Percentiles rank a stretch among this genome's conserved stretches.
Conservation (phyloP, 1,140 invertebrate species). For the Archivesica marissinica region DNA sequence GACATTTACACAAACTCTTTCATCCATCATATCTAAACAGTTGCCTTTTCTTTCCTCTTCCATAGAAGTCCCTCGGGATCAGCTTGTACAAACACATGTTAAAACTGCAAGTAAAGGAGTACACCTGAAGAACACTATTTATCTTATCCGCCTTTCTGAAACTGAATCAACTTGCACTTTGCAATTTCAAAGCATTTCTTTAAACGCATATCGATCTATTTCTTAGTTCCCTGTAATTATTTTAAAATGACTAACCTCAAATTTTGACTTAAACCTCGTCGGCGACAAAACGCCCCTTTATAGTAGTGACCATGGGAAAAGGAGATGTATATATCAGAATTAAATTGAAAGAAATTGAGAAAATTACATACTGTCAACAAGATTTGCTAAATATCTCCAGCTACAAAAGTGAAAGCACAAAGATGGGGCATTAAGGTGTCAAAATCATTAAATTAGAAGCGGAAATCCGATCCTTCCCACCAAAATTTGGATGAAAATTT, state of each 20-base stretch:
- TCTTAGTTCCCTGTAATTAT: slow-evolving; percentile 57
- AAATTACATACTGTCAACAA: slow-evolving; percentile 63
- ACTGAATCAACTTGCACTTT: slow-evolving; percentile 61
- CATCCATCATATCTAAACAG: slow-evolving; percentile 24
- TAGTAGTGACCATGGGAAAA: slow-evolving; percentile 56
- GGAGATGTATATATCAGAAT: slow-evolving; percentile 44
- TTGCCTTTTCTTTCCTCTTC: slow-evolving; percentile 37
- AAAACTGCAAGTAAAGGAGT: slow-evolving; percentile 61
- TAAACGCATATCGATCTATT: slow-evolving; percentile 51
- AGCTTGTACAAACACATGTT: slow-evolving; percentile 57
- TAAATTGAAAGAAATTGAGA: slow-evolving; percentile 59
- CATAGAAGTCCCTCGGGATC: slow-evolving; percentile 25
- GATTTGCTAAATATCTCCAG: slow-evolving; percentile 1
- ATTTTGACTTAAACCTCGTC: slow-evolving; percentile 35
- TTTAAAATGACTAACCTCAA: slow-evolving; percentile 60
- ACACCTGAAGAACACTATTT: slow-evolving; percentile 53
- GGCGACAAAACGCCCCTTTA: slow-evolving; percentile 55
- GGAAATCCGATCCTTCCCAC: slow-evolving; percentile 23
- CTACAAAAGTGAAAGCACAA: slow-evolving; percentile 62
- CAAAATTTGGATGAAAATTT: slow-evolving; percentile 32
- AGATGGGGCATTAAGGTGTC: slow-evolving; percentile 54
- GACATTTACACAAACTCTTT: slow-evolving; percentile 38
- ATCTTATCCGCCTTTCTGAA: slow-evolving; percentile 61
- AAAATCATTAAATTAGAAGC: slow-evolving; percentile 59
- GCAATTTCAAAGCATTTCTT: slow-evolving; percentile 59